Percentiles rank a stretch among this genome's conserved stretches.
Evolutionary conservation across 2,888 invertebrate species (phyloP).

Genomic region (Minunthozetes semirufus): DNA sequence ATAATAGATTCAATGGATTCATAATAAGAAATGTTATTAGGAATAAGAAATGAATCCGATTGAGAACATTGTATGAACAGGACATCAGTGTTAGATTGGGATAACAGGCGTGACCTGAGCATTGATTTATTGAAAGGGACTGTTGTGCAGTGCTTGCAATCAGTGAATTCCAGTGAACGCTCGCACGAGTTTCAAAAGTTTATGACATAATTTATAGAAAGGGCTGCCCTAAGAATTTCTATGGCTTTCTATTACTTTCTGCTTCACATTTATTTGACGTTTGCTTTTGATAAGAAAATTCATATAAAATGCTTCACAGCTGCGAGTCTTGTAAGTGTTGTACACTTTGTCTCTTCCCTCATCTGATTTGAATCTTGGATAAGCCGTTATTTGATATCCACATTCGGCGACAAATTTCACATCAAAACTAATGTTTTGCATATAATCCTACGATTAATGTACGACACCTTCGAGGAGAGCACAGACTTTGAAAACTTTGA

Average conservation of each 20-base stretch:
- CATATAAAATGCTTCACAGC: constrained; percentile 11
- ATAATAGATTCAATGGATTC: neutral
- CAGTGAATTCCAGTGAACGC: neutral
- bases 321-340: neutral
- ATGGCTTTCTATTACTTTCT: neutral
- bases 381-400: constrained; percentile 21
- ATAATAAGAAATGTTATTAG: neutral
- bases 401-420: constrained; percentile 16
- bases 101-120: constrained; percentile 3
- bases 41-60: neutral
- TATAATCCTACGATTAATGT: constrained; percentile 21
- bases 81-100: neutral
- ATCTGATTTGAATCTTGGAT: neutral
- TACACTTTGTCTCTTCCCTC: neutral
- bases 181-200: constrained; percentile 16
- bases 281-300: neutral
- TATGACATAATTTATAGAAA: constrained; percentile 26
- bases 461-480: neutral
- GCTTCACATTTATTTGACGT: neutral
- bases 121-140: neutral
- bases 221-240: constrained; percentile 18
- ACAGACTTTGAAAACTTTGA: neutral
- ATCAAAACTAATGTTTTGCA: constrained; percentile 23
- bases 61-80: neutral
- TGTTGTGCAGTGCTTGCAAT: neutral